Evolutionary conservation across 2,113 vertebrate genomes (phyloP), one percentile per base, ranked within the genome.

Genomic region (Fulmarus glacialis): DNA sequence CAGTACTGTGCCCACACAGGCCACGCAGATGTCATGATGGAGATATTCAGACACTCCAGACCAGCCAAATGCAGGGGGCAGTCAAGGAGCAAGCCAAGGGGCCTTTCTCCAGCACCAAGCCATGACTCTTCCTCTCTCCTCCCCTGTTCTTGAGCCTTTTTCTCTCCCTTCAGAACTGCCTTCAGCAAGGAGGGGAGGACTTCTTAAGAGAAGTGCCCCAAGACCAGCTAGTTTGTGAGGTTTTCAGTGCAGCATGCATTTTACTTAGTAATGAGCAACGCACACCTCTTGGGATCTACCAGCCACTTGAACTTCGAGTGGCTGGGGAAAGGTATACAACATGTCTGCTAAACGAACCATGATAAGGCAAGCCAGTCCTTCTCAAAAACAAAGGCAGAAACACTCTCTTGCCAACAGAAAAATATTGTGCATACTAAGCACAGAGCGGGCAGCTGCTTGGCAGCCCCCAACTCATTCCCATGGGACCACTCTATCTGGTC

Each of bases 71-170:
- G 32, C 86, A 97, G 56, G 59, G 60, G 16, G 74, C 80, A 48
- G 68, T 97, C 89, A 98, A 97, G 94, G 95, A 97, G 82, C 84
- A 97, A 67, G 83, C 64, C 64, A 95, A 98, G 96, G 95, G 96
- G 64, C 34, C 2, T 78, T 66, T 62, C n/a, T 55, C n/a, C 55
- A 85, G 12, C 3, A 1, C 48, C 50, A 68, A 93, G 32, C 26
- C 5, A 4, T 29, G 22, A 1, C 1, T 67, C 26, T 45, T 90
- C 8, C 29, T 82, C 66, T 62, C 77, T 43, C 34, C 50, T 74
- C 11, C 16, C 19, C 38, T 55, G 8, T 21, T 68, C 7, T 24
- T 50, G 15, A 77, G 15, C 4, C 27, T 38, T 90, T 45, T 64
- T 11, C 22, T 70, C 40, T 73, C 29, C 45, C 18, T 70, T 74